Evolutionary conservation across 2,113 vertebrate species (phyloP), one percentile per base, ranked within the genome.

Genomic region (Ophiodon elongatus): DNA sequence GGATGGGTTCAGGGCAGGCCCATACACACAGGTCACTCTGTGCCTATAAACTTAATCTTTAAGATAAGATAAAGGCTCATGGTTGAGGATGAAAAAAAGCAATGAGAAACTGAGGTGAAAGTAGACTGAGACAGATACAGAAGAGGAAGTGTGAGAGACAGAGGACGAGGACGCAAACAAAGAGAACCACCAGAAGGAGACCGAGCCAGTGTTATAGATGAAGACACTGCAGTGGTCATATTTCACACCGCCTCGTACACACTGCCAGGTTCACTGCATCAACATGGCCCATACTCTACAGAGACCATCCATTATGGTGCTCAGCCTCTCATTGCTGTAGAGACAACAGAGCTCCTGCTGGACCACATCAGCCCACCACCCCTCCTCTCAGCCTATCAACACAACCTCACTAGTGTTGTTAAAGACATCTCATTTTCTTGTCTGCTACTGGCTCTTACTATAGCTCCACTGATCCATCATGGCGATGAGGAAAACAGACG

Each of bases 171-270:
- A 56, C 10, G 43, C 54, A 39, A 10, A 50, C 23, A 39, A 0
- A 45, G 21, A 33, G 39, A 1, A 23, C 64, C 17, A 65, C 2
- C 33, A 50, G 50, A 33, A 60, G 35, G 50, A 62, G 70, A 25
- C 29, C 6, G 35, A 73, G 76, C 37, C 56, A 50, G 7, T 69
- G 84, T 73, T 86, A 80, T 27, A 69, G 45, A 85, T 76, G 75
- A 73, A 86, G 57, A 75, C 68, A 74, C 64, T 90, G 86, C 86
- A 79, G 80, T 77, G 74, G 63, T 87, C 86, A 90, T 88, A 91
- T 89, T 88, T 90, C 86, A 86, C 69, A 11, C 35, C 4, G 9
- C 31, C 69, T 67, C 9, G 10, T 23, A 73, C 57, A 70, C 54
- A 57, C 15, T 29, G 37, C 54, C 35, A 45, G 14, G 33, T 69